Base-by-base conservation (phyloP, 2,797 vertebrate species). In the Eptatretus atami region DNA sequence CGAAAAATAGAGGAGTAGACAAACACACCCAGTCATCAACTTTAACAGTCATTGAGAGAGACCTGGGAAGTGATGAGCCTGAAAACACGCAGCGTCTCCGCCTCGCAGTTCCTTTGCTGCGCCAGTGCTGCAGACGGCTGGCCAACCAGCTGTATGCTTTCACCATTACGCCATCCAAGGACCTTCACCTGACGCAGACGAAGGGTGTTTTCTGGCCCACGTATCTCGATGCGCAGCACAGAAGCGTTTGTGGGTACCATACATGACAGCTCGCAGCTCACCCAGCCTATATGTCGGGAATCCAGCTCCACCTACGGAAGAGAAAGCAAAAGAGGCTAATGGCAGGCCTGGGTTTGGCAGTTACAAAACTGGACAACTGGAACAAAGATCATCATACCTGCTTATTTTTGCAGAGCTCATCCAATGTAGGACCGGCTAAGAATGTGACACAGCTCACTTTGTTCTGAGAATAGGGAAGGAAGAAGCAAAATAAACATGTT, bases 51-150 rank as follows among this genome's bases (percentile, higher is more conserved):
- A 63, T 53, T 13, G 4, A 14, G 53, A 67, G 70, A 11, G 53
- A 96, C 92, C 80, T 99, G 92, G 55, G 92, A 99, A 5, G 92
- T 99, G 72, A 96, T 99, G 55, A 99, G 86, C 63, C 90, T 75
- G 74, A 99, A 96, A 10, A 96, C 90, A 63, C 86, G 69, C 3
- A 99, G 77, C 0, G 92, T 99, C 75, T 99, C 92, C 0, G 83
- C 82, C 76, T 99, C 92, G 68, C 90, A 96, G 75, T 87, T 99
- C 71, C 87, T 86, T 68, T 99, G 92, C 69, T 99, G 92, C 66
- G 90, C 82, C 67, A 96, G 78, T 64, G 87, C 87, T 70, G 92
- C 84, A 53, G 92, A 96, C 69, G 96, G 83, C 71, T 94, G 87
- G 10, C 87, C 87, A 4, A 78, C 82, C 10, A 24, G 57, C 65